Base-by-base conservation (phyloP, 2,797 vertebrate species). In the Sciurus vulgaris region DNA sequence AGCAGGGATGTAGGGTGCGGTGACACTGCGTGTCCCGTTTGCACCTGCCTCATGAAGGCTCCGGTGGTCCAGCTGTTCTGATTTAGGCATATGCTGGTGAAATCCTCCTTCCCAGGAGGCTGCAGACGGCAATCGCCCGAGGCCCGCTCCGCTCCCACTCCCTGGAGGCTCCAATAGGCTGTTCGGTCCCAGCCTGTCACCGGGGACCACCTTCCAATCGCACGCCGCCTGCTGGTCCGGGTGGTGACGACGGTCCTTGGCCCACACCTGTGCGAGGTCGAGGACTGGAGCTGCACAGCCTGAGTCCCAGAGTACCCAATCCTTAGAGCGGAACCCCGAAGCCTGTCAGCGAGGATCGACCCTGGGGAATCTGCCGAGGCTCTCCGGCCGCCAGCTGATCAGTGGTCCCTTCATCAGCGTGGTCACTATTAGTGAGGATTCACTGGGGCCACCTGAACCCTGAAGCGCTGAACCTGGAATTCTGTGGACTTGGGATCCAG, bases 341-440 rank as follows among this genome's bases (percentile, higher is more conserved):
- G 47, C 56, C 77, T 41, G 33, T 30, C 79, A 47, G 49, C 72
- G 12, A 76, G 67, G 54, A 13, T 51, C 7, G 15, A 86, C 70
- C 30, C 22, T n/a, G 7, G 30, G 63, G 54, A 89, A 85, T 83
- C 54, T 96, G 86, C 65, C 10, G 1, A 28, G 3, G 22, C n/a
- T 86, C 2, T 12, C 81, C 1, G 2, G 59, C 73, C 15, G n/a
- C 84, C 38, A 8, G 2, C 56, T 0, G 38, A 69, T 74, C 59
- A 73, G 49, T 2, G 77, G 56, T 44, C 65, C 51, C 72, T 92
- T 96, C 95, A 84, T 87, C 86, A 33, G 67, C 47, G 35, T 78
- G 70, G 90, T 95, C 97, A 95, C 96, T 95, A 77, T 96, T 76
- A 93, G 90, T 38, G 44, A 73, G 67, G 67, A n/a, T 70, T 86